Evolutionary conservation across 2,888 invertebrate genomes (phyloP).

Genomic region (Osmoderma eremita): DNA sequence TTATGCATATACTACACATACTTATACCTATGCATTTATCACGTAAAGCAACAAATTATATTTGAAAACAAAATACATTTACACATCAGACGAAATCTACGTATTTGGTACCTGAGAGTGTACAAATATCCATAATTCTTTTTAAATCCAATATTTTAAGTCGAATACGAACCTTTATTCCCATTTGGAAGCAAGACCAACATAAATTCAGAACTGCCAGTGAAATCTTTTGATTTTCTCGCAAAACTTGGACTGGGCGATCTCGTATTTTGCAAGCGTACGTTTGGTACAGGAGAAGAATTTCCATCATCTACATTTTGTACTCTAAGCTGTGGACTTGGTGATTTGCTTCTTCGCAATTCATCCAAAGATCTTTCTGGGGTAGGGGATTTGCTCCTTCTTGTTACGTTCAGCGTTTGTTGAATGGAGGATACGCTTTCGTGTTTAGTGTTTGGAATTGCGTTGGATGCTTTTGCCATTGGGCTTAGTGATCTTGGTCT

Average conservation of each 20-base stretch:
- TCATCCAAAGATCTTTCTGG: conserved; percentile 17
- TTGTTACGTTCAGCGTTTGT: conserved; percentile 7
- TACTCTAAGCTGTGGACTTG: conserved; percentile 47
- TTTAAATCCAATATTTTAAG: too few species aligned
- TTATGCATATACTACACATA: too few species aligned
- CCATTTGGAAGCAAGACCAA: conserved; percentile 70
- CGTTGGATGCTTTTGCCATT: conserved; percentile 42
- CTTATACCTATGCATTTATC: too few species aligned
- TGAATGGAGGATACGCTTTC: neutral
- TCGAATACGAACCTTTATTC: conserved; percentile 54
- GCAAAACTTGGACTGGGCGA: conserved; percentile 48
- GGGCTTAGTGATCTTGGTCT: conserved; percentile 43
- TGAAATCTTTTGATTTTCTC: conserved; percentile 61
- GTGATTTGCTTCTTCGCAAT: conserved; percentile 47
- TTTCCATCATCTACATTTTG: conserved; percentile 9
- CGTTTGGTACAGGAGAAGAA: conserved; percentile 24
- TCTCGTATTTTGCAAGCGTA: conserved; percentile 32
- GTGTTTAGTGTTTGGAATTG: neutral
- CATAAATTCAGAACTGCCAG: conserved; percentile 84
- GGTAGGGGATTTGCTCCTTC: conserved; percentile 41
- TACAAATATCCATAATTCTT: too few species aligned
- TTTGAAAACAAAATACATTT: too few species aligned
- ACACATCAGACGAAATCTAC: too few species aligned
- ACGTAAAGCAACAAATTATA: too few species aligned
- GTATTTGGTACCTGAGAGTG: too few species aligned